phyloP scores from a whole-genome alignment of 2,113 vertebrate species.

The Embiotoca jacksoni region DNA sequence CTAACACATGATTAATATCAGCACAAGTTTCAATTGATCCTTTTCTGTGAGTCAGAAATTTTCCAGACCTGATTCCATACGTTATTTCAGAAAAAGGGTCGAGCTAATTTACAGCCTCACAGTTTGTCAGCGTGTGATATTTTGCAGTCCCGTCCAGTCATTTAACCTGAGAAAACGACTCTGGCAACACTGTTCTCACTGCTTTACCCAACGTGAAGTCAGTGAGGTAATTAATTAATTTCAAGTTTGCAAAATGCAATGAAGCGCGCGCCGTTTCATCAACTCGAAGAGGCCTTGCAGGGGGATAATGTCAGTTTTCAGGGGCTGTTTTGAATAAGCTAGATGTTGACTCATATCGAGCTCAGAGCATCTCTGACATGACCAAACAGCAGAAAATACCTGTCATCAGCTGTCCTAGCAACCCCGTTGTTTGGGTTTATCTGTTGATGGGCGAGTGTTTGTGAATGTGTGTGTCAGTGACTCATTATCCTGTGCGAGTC shows the following conservation, averaged over 20 bases:
- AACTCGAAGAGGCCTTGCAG: neutral
- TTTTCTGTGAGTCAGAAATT: neutral
- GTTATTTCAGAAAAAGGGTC: neutral
- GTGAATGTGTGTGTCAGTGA: neutral
- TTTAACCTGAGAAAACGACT: slow-evolving; percentile 21
- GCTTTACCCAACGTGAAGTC: neutral
- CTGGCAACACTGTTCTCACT: neutral
- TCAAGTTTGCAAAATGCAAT: neutral
- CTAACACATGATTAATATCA: neutral
- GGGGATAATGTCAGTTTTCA: neutral
- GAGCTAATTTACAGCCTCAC: neutral
- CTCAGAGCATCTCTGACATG: neutral
- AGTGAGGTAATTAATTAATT: neutral
- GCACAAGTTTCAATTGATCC: neutral
- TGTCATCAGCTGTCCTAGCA: neutral
- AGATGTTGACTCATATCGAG: neutral
- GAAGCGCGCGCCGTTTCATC: neutral
- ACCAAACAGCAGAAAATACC: slow-evolving; percentile 13
- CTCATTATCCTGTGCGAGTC: slow-evolving; percentile 29
- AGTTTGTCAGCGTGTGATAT: neutral
- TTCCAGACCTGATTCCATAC: neutral
- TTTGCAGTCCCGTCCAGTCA: neutral
- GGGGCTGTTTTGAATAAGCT: neutral
- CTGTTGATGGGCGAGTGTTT: neutral
- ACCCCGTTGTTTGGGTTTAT: slow-evolving; percentile 7